Evolutionary conservation across 2,797 vertebrate species (phyloP), one percentile per base, ranked within the genome.

Genomic region (Tenualosa thibaudeaui): DNA sequence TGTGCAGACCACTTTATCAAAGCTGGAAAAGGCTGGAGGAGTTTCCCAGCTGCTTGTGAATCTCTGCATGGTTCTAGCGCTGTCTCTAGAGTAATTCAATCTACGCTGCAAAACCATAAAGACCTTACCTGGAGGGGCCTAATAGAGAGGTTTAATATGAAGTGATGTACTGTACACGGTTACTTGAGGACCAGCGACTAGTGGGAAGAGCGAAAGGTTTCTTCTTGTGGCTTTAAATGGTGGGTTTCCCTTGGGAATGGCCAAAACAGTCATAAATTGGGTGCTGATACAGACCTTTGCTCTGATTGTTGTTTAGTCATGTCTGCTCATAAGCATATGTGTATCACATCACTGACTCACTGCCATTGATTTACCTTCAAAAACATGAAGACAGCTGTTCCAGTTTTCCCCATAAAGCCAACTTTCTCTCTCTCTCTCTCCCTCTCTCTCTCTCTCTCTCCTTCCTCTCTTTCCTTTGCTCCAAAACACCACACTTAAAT

Each of bases 331-430:
- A 2, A 15, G 31, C 71, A 13, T 19, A 24, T 37, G 7, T 78
- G 2, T 37, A 43, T 78, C 71, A 17, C 37, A 75, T 62, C 13
- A 37, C 10, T n/a, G 8, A 60, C 56, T 49, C n/a, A 6, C 37
- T 81, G 40, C 22, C n/a, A 31, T 31, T 65, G 62, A 54, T 91
- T 89, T 88, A 85, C 89, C 89, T 90, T 89, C 90, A 56, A 89
- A 86, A 86, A 89, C 91, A 91, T 89, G 91, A 89, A 88, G 92
- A 93, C 91, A 94, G 91, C 88, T 91, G 93, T 90, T 91, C 92
- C 91, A 92, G 91, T 93, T 93, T 46, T 40, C 7, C 71, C 22
- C 46, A 15, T 62, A 10, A 9, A 24, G 31, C 31, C 31, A 0
- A 31, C 31, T 1, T 31, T 31, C 26, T 10, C 26, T n/a, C 19